These are phyloP conservation scores for Magallana angulata DNA, from an alignment of 1,140 invertebrate genomes.

Conservation along the genomic window DNA sequence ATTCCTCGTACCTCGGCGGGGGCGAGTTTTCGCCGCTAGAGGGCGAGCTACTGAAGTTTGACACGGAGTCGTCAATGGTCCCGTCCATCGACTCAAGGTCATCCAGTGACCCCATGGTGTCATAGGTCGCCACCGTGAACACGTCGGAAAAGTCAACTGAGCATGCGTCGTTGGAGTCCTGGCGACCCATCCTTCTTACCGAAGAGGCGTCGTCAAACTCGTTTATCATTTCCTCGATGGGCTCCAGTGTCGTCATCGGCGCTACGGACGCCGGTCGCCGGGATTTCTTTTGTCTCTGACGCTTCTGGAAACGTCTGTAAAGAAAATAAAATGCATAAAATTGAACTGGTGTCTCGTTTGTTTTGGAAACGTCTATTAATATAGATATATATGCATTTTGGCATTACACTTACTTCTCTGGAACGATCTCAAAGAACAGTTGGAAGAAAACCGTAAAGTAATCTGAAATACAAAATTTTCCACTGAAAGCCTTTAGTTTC, in stretches of 20 bases:
- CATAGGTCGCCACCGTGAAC: conserved; percentile 32
- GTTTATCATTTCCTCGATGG: neutral
- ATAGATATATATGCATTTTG: neutral
- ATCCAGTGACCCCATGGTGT: conserved; percentile 41
- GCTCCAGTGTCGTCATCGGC: conserved; percentile 16
- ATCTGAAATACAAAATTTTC: conserved; percentile 9
- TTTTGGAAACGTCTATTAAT: neutral
- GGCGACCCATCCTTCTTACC: neutral
- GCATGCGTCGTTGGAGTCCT: neutral
- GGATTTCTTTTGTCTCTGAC: conserved; percentile 34
- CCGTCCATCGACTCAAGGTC: conserved; percentile 40
- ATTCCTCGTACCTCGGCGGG: conserved; percentile 39
- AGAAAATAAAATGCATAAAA: neutral
- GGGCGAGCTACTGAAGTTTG: conserved; percentile 27
- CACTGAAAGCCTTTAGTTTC: no score
- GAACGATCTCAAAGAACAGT: conserved; percentile 44
- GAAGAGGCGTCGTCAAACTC: conserved; percentile 35
- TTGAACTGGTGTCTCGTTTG: neutral
- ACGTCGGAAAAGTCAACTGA: conserved; percentile 42
- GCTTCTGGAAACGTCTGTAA: conserved; percentile 17
- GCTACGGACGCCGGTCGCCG: conserved; percentile 38
- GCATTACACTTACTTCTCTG: conserved; percentile 47
- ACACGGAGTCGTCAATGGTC: neutral
- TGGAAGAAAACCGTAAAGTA: conserved; percentile 47
- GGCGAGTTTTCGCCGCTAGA: conserved; percentile 30